Percentiles rank a stretch among this genome's conserved stretches.
Evolutionary conservation across 2,113 vertebrate genomes (phyloP).

Genomic region (Oreotrochilus melanogaster): DNA sequence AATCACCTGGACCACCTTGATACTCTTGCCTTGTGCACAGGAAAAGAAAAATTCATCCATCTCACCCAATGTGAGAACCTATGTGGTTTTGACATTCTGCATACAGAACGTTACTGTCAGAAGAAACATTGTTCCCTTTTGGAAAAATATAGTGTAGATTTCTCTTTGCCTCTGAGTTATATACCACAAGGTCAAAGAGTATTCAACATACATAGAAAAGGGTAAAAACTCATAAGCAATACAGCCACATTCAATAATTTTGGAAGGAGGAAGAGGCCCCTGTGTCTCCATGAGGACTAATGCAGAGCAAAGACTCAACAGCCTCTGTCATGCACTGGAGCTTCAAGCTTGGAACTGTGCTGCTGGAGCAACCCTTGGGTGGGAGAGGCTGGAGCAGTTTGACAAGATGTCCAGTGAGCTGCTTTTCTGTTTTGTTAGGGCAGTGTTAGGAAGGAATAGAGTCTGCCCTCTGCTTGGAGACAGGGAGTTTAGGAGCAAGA

Average conservation of each 20-base stretch:
- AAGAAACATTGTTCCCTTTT: background rate
- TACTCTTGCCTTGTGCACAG: background rate
- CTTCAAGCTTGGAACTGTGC: background rate
- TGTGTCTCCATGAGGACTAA: background rate
- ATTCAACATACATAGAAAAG: background rate
- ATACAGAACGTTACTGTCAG: background rate
- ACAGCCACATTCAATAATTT: background rate
- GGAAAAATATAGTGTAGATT: background rate
- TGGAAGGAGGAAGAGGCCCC: background rate
- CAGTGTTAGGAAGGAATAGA: background rate
- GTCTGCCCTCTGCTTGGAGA: background rate
- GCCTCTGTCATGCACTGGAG: background rate
- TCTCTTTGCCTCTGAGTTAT: background rate
- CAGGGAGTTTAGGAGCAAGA: fast-evolving
- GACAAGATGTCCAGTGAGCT: background rate
- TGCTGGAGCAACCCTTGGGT: background rate
- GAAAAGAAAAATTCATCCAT: background rate
- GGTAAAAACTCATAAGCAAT: background rate
- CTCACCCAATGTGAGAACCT: background rate
- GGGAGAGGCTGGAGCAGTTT: background rate
- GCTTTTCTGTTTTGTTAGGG: background rate
- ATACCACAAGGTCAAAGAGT: background rate
- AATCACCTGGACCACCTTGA: background rate
- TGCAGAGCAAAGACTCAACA: background rate
- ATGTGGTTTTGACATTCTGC: background rate